Evolutionary conservation across 2,797 vertebrate species (phyloP).

Genomic region (Hybognathus amarus): DNA sequence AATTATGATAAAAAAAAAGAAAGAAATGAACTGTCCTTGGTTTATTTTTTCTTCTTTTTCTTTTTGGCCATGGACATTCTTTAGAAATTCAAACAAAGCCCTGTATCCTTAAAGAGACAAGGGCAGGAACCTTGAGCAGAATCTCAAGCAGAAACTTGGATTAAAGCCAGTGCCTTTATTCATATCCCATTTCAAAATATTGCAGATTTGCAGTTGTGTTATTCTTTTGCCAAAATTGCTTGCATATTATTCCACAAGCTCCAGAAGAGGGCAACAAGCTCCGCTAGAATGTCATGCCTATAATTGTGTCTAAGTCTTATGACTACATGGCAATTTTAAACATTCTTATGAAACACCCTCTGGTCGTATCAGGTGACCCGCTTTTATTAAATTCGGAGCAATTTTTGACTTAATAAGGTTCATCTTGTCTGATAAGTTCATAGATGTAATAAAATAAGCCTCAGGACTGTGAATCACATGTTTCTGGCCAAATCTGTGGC

Average conservation of each 20-base stretch:
- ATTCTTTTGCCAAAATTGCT: conserved; percentile 6
- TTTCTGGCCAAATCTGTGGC: conserved; percentile 34
- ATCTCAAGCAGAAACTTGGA: background rate
- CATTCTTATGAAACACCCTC: conserved; percentile 21
- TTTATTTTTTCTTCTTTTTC: too few species aligned
- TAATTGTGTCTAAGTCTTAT: conserved; percentile 32
- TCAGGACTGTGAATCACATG: conserved; percentile 43
- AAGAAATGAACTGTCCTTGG: background rate
- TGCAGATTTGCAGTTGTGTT: background rate
- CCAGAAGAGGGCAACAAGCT: conserved; percentile 11
- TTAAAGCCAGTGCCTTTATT: background rate
- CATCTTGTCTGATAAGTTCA: conserved; percentile 37
- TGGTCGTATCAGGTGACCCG: conserved; percentile 41
- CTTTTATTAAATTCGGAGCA: conserved; percentile 37
- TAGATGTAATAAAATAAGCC: conserved; percentile 50
- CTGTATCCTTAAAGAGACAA: background rate
- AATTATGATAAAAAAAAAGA: background rate
- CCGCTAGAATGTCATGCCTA: background rate
- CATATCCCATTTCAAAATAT: background rate
- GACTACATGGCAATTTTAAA: conserved; percentile 48
- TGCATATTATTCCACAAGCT: background rate
- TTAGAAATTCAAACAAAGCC: background rate
- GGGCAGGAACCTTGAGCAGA: background rate
- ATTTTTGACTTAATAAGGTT: conserved; percentile 44
- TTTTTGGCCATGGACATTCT: background rate